phyloP scores from a whole-genome alignment of 2,888 invertebrate genomes.

The Junonia oenone region DNA sequence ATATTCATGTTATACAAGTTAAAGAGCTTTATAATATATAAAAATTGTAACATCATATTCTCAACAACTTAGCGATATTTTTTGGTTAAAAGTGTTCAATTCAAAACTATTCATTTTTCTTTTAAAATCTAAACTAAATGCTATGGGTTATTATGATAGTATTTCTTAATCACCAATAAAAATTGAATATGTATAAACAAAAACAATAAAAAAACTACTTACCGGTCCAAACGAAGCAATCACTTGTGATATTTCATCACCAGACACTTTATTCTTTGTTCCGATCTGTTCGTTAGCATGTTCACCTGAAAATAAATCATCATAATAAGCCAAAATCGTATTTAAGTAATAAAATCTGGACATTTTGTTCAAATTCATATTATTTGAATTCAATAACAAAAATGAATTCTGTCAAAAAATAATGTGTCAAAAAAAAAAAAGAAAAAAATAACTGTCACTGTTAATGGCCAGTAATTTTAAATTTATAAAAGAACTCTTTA shows the following conservation, averaged over 20 bases:
- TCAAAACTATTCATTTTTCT: too few species aligned
- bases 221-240: slow-evolving; percentile 70
- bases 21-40: too few species aligned
- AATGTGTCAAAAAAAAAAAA: not conserved
- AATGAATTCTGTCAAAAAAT: not conserved
- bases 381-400: not conserved
- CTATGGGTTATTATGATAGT: too few species aligned
- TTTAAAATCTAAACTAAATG: too few species aligned
- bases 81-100: too few species aligned
- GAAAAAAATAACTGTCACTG: not conserved
- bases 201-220: slow-evolving; percentile 35
- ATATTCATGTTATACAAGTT: too few species aligned
- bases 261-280: slow-evolving; percentile 55
- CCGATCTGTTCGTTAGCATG: slow-evolving; percentile 70
- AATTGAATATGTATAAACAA: not conserved
- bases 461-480: not conserved
- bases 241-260: slow-evolving; percentile 69
- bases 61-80: too few species aligned
- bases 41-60: too few species aligned
- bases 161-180: not conserved
- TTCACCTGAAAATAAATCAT: slow-evolving; percentile 50
- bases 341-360: slow-evolving; percentile 27
- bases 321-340: slow-evolving; percentile 29
- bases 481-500: not conserved
- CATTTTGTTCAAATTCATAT: slow-evolving; percentile 27